Percentiles rank a stretch among this genome's conserved stretches.
These are phyloP conservation scores for Drosophila nr. perissopoda DNA, from an alignment of 2,888 invertebrate species.

Conservation along the genomic window DNA sequence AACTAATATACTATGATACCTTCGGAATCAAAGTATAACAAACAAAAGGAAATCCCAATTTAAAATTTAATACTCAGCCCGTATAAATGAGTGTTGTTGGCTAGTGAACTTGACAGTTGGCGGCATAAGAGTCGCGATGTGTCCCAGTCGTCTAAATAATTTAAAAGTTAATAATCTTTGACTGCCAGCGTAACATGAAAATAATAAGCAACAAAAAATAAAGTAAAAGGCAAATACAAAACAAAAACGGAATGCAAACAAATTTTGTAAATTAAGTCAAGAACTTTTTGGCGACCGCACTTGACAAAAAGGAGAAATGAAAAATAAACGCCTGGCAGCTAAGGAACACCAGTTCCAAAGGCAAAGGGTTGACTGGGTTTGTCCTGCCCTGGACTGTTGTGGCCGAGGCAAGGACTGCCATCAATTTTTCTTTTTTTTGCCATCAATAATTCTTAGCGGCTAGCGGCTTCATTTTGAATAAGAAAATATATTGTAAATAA, in stretches of 20 bases:
- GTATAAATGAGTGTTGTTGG: background rate
- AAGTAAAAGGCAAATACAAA: conserved; percentile 5
- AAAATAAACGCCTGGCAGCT: conserved; percentile 34
- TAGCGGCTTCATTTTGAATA: conserved; percentile 79
- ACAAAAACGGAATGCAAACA: conserved; percentile 36
- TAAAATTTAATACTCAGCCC: background rate
- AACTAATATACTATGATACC: too few relatives aligned
- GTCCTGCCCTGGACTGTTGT: background rate
- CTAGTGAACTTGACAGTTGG: conserved; percentile 59
- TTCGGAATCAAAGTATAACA: too few relatives aligned
- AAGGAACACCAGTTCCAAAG: conserved; percentile 7
- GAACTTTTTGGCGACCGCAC: conserved; percentile 67
- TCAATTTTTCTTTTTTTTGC: conserved; percentile 55
- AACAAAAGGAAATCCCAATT: background rate
- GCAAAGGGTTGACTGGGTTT: conserved; percentile 16
- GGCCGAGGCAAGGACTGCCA: conserved; percentile 40
- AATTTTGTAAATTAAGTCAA: conserved; percentile 70
- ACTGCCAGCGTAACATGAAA: conserved; percentile 15
- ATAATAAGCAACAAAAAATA: background rate
- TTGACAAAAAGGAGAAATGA: conserved; percentile 30
- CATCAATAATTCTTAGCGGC: conserved; percentile 74
- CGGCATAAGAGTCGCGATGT: conserved; percentile 8
- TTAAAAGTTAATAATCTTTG: conserved; percentile 74
- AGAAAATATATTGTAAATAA: conserved; percentile 80
- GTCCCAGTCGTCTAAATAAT: conserved; percentile 49